phyloP scores from a whole-genome alignment of 2,797 vertebrate species.

The Pseudochirops cupreus region DNA sequence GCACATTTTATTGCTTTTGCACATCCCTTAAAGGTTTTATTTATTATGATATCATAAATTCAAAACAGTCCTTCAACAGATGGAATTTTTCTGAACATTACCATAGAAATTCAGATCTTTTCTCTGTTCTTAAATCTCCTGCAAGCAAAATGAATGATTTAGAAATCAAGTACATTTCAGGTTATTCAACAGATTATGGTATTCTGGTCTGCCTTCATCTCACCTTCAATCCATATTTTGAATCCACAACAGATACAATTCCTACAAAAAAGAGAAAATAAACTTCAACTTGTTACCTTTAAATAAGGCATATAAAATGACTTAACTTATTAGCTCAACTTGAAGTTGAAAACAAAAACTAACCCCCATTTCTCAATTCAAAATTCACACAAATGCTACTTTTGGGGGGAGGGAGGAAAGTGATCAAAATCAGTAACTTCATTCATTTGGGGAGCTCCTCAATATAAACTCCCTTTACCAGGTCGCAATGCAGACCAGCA shows the following conservation, averaged over 20 bases:
- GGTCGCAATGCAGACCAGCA: neutral
- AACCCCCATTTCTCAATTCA: neutral
- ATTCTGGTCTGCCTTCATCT: slow-evolving; percentile 57
- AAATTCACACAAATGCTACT: neutral
- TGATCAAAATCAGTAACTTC: neutral
- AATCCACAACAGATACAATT: slow-evolving; percentile 95
- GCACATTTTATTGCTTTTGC: neutral
- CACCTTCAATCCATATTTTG: slow-evolving; percentile 95
- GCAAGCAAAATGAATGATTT: neutral
- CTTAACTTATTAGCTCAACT: neutral
- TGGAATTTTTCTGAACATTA: slow-evolving; percentile 55
- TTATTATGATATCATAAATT: slow-evolving; percentile 46
- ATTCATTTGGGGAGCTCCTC: neutral
- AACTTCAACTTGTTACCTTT: slow-evolving; percentile 44
- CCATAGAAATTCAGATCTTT: slow-evolving; percentile 3
- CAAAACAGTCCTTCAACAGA: slow-evolving; percentile 10
- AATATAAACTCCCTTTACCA: neutral
- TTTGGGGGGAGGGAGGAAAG: neutral
- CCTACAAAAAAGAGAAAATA: slow-evolving; percentile 86
- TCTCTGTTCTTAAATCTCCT: slow-evolving; percentile 41
- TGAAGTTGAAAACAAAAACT: slow-evolving; percentile 33
- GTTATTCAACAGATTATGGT: neutral
- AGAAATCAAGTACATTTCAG: neutral
- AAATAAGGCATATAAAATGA: neutral
- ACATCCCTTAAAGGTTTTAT: slow-evolving; percentile 34